Evolutionary conservation across 2,113 vertebrate genomes (phyloP).

Genomic region (Perca flavescens): DNA sequence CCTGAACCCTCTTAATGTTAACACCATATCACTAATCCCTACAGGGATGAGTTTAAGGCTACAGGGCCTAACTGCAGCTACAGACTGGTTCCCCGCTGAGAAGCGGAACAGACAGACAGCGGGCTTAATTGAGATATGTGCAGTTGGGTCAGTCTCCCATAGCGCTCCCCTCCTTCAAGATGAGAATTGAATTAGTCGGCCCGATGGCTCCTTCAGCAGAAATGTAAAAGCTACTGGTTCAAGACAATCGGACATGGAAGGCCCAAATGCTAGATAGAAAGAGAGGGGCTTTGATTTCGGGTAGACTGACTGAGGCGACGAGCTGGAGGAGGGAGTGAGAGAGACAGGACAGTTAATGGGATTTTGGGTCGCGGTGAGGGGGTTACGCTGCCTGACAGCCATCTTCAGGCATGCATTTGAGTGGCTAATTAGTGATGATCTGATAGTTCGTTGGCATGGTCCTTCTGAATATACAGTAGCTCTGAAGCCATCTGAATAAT

Average conservation of each 20-base stretch:
- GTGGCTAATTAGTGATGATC: conserved; percentile 45
- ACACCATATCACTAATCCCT: conserved; percentile 58
- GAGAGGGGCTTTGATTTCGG: conserved; percentile 36
- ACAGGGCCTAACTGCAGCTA: conserved; percentile 1
- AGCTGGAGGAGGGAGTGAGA: conserved; percentile 35
- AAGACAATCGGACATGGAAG: conserved; percentile 69
- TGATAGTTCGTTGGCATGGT: conserved; percentile 10
- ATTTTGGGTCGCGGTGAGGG: conserved; percentile 49
- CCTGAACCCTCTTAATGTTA: conserved; percentile 53
- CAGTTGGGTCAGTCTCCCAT: conserved; percentile 66
- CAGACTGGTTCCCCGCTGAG: conserved; percentile 45
- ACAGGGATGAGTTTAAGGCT: conserved; percentile 53
- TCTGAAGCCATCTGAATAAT: conserved; percentile 28
- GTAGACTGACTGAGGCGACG: conserved; percentile 39
- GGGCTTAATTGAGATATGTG: conserved; percentile 78
- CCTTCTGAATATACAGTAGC: conserved; percentile 13
- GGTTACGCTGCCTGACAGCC: conserved; percentile 45
- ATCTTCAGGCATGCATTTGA: conserved; percentile 48
- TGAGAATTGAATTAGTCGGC: conserved; percentile 80
- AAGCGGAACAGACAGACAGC: conserved; percentile 66
- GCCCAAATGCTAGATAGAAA: conserved; percentile 46
- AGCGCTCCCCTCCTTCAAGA: conserved; percentile 29
- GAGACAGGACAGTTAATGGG: conserved; percentile 56
- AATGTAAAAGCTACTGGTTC: conserved; percentile 75
- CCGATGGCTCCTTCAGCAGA: conserved; percentile 74